Evolutionary conservation across 2,113 vertebrate genomes (phyloP).

Genomic region (Labrus mixtus): DNA sequence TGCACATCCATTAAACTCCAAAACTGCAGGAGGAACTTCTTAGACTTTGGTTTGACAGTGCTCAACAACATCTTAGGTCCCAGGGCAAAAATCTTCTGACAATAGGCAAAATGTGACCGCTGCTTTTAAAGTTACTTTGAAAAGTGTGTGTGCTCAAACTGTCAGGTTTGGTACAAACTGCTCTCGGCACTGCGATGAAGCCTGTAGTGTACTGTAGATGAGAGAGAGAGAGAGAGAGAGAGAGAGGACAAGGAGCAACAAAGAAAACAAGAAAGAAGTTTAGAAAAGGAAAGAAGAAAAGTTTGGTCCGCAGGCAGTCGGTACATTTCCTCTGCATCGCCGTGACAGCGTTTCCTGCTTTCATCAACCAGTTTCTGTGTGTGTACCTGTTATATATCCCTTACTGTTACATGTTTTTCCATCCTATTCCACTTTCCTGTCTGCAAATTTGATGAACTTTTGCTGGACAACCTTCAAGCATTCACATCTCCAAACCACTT

Average conservation of each 20-base stretch:
- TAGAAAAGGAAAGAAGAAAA: neutral
- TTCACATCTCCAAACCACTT: neutral
- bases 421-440: neutral
- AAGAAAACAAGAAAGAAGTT: neutral
- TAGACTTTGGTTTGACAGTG: conserved; percentile 40
- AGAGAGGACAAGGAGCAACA: conserved; percentile 16
- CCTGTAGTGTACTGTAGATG: conserved; percentile 15
- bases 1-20: neutral
- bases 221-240: neutral
- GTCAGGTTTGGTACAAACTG: conserved; percentile 52
- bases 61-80: conserved; percentile 29
- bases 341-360: conserved; percentile 5
- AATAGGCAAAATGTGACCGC: conserved; percentile 54
- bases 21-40: conserved; percentile 9
- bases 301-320: conserved; percentile 31
- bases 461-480: neutral
- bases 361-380: neutral
- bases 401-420: neutral
- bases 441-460: neutral
- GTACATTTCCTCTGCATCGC: conserved; percentile 5
- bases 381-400: conserved; percentile 9
- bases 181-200: conserved; percentile 42
- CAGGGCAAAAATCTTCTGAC: conserved; percentile 52
- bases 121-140: conserved; percentile 51
- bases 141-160: conserved; percentile 65